Evolutionary conservation across 1,140 invertebrate species (phyloP).

Genomic region (Harpegnathos saltator): DNA sequence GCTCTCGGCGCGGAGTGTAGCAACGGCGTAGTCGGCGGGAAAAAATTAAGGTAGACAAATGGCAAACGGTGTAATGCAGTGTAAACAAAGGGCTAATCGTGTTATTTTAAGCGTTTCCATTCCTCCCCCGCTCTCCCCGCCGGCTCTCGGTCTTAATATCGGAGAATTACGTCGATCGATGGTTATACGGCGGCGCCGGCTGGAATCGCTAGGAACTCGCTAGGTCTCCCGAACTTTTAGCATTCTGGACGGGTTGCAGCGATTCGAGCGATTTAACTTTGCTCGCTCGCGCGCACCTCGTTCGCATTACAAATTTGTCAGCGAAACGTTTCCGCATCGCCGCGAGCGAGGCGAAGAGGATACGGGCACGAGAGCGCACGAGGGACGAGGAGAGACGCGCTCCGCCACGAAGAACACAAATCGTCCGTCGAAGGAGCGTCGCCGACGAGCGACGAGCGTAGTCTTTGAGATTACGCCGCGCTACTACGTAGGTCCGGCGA

Average conservation of each 20-base stretch:
- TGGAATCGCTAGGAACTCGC: not conserved
- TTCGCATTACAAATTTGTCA: not conserved
- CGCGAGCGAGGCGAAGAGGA: not conserved
- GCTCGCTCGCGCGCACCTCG: too few species aligned
- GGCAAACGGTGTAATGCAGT: not conserved
- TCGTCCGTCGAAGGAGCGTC: not conserved
- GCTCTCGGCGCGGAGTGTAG: not conserved
- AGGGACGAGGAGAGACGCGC: too few species aligned
- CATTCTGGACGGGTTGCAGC: not conserved
- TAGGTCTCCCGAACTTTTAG: not conserved
- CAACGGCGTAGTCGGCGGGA: conserved; percentile 29
- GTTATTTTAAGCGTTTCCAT: conserved; percentile 18
- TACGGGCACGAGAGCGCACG: too few species aligned
- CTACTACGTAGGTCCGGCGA: too few species aligned
- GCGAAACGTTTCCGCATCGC: not conserved
- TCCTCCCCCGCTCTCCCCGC: not conserved
- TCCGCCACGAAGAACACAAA: not conserved
- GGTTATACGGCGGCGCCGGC: not conserved
- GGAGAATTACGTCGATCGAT: not conserved
- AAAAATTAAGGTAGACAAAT: conserved; percentile 53
- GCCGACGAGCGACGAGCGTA: not conserved
- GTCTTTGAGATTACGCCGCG: conserved; percentile 39
- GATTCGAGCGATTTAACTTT: conserved; percentile 2
- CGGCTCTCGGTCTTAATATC: not conserved
- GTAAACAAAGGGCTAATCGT: conserved; percentile 6